Base-by-base conservation (phyloP, 2,888 invertebrate species). In the Eupeodes luniger region DNA sequence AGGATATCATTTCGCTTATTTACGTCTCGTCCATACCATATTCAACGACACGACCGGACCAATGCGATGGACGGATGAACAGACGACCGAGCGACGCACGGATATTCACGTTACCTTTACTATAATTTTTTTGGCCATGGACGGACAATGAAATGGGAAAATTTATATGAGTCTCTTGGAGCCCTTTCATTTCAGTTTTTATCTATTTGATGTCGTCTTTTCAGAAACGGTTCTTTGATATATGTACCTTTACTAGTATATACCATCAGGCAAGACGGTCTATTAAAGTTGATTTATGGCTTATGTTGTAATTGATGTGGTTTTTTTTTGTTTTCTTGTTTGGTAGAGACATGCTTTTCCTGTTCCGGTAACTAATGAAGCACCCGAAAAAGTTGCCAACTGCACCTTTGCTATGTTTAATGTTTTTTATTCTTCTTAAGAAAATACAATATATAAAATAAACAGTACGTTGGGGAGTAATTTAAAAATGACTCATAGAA, bases 261-360 rank as follows among this genome's bases (percentile, higher is more conserved):
- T 10, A 7, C 5, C 16, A 27, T 27, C 36, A 40, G 19, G 55
- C 53, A 34, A 64, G 53, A 76, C 40, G 64, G 82, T 86, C 82
- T 82, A 86, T 86, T 86, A 82, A 86, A 82, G 62, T 82, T 86
- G 86, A 86, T 86, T 86, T 86, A 86, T 86, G 40, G 75, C 75
- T 70, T 75, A 79, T 75, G 79, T 57, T 79, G 83, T 82, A 86
- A 86, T 86, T 86, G 86, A 86, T 86, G 81, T 78, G 19, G 44
- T 74, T 70, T 55, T 11, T 53, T 53, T 27, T 27, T 61, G 62
- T 79, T 64, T 40, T 40, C 40, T 40, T 40, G 6, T 40, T 40
- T 40, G 40, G 66, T 57, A 53, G 64, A 75, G 27, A 53, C 44
- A 72, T 47, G 66, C 49, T 34, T 19, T 61, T 14, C 9, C 44